These are phyloP conservation scores for Lepidurus apus DNA, from an alignment of 1,140 invertebrate species.

Conservation along the genomic window DNA sequence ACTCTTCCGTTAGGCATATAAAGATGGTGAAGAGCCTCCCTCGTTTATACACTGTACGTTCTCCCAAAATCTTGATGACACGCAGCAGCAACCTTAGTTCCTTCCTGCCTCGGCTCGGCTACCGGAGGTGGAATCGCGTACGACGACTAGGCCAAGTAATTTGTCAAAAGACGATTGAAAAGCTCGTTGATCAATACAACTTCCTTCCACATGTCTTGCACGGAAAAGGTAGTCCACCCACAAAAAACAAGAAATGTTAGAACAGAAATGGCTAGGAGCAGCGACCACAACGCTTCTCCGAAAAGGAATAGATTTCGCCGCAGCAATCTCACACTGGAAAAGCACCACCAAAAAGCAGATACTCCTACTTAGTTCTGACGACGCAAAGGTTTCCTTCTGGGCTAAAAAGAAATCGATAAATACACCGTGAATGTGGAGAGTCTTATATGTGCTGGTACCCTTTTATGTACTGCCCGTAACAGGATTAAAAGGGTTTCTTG, in stretches of 20 bases:
- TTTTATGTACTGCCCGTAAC: neutral
- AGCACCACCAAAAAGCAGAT: neutral
- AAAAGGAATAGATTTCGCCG: neutral
- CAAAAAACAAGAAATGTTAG: neutral
- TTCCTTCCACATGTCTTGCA: neutral
- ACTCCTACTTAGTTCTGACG: slow-evolving; percentile 5
- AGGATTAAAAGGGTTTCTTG: neutral
- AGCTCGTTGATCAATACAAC: slow-evolving; percentile 14
- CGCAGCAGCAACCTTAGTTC: neutral
- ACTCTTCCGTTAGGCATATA: neutral
- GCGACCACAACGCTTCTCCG: neutral
- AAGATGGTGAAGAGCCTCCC: neutral
- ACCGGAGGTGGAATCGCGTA: neutral
- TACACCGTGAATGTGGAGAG: neutral
- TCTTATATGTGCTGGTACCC: neutral
- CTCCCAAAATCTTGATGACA: neutral
- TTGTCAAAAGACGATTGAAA: slow-evolving; percentile 11
- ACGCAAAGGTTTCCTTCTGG: neutral
- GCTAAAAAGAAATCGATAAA: neutral
- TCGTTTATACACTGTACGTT: neutral
- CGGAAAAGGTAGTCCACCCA: neutral
- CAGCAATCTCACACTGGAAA: slow-evolving; percentile 15
- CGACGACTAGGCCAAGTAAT: neutral
- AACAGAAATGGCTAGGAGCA: neutral
- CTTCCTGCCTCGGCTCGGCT: neutral